Evolutionary conservation across 2,888 invertebrate genomes (phyloP), one percentile per base, ranked within the genome.

Genomic region (Bhutanitis thaidina): DNA sequence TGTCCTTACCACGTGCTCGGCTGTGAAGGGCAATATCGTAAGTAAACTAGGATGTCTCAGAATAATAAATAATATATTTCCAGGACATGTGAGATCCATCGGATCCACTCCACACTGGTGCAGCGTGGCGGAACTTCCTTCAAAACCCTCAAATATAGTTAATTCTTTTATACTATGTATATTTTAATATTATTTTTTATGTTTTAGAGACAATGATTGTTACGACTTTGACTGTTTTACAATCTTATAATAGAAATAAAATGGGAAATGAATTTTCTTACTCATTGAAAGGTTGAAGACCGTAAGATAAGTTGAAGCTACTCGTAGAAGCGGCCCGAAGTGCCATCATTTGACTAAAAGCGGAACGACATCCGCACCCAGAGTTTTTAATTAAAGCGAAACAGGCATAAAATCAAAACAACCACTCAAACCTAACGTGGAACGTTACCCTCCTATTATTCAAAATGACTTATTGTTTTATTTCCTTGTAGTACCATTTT

Each of bases 341-440:
- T 51, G 52, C 55, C 62, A 54, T 64, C 65, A 64, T 67, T 68
- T 65, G 55, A 61, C 56, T 61, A 52, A 51, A 48, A 63, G 49
- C 51, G 61, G 54, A 55, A 36, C 40, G 45, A 46, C 41, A 32
- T 37, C 32, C 35, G 56, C 57, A 56, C 64, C 62, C 60, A 67
- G 58, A 65, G 73, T 70, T 71, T 75, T 77, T 76, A 77, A 78
- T 77, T 71, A 78, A 67, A 58, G 60, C 61, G 56, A 63, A 58
- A 58, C 52, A 52, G 62, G 61, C 67, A 74, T 71, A 70, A 74
- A 73, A 76, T 69, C 68, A 65, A 72, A 76, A 69, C 66, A 69
- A 64, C 67, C 49, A 59, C 64, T 62, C 58, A 55, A 59, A 58
- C 65, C 59, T 67, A 63, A 63, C 62, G 54, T 53, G 37, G 54